phyloP scores from a whole-genome alignment of 1,140 invertebrate genomes.

The Goniozus legneri region DNA sequence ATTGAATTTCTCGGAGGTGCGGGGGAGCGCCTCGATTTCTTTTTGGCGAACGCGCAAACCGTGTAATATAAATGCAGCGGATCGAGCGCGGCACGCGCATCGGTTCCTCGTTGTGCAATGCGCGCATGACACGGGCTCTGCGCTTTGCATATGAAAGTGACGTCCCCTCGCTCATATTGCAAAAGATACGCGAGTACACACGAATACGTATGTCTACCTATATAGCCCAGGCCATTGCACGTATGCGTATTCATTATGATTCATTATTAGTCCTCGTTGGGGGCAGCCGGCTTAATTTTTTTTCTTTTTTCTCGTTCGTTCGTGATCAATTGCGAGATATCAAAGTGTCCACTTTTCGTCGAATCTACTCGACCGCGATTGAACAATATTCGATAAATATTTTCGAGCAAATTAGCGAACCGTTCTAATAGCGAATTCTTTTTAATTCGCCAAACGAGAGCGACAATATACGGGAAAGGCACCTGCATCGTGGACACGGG shows the following conservation, averaged over 20 bases:
- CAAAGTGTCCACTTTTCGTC: no score
- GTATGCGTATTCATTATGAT: constrained; percentile 38
- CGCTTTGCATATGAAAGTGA: constrained; percentile 41
- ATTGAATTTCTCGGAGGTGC: no score
- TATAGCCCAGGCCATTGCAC: no score
- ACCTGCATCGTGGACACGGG: constrained; percentile 26
- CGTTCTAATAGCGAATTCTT: no score
- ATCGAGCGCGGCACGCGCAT: background rate
- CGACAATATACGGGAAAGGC: no score
- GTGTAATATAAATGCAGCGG: no score
- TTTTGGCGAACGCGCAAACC: no score
- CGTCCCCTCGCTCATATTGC: constrained; percentile 16
- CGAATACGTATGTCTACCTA: constrained; percentile 10
- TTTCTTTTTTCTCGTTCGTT: constrained; percentile 29
- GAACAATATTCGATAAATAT: no score
- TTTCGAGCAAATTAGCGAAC: no score
- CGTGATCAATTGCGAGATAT: constrained; percentile 6
- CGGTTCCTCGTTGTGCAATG: constrained; percentile 19
- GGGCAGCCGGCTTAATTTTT: constrained; percentile 34
- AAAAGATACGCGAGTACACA: constrained; percentile 23
- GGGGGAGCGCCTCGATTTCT: no score
- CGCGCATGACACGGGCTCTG: constrained; percentile 11
- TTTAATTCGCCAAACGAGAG: no score
- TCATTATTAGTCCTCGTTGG: constrained; percentile 45
- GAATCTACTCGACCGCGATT: no score